phyloP scores from a whole-genome alignment of 1,140 invertebrate genomes.

The Drosophila burlai region DNA sequence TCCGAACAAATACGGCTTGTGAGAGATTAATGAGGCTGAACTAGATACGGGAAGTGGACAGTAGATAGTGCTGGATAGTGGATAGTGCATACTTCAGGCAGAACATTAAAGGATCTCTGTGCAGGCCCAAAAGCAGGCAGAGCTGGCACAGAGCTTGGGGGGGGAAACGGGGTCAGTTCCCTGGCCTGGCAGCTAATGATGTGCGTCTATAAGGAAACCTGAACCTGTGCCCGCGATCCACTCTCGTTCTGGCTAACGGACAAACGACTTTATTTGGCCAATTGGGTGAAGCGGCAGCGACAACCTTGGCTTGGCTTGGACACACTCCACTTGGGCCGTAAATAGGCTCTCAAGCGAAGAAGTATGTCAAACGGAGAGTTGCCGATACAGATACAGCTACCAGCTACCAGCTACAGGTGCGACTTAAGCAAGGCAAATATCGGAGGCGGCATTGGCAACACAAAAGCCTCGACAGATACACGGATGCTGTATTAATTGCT shows the following conservation, averaged over 20 bases:
- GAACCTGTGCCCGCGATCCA: slow-evolving; percentile 12
- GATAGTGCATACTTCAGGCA: not conserved
- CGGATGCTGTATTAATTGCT: slow-evolving; percentile 66
- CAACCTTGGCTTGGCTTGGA: slow-evolving; percentile 36
- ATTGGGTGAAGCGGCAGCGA: slow-evolving; percentile 74
- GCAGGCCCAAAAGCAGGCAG: slow-evolving; percentile 9
- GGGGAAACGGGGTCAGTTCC: slow-evolving; percentile 55
- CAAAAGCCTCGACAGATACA: slow-evolving; percentile 34
- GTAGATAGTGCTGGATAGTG: not conserved
- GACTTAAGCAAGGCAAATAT: not conserved
- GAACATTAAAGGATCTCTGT: slow-evolving; percentile 32
- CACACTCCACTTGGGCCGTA: slow-evolving; percentile 71
- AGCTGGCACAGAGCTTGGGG: not conserved
- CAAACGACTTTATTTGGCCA: slow-evolving; percentile 72
- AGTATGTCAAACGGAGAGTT: slow-evolving; percentile 58
- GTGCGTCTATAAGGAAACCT: slow-evolving; percentile 66
- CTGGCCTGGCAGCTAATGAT: slow-evolving; percentile 52
- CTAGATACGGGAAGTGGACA: slow-evolving; percentile 2
- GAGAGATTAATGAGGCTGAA: slow-evolving; percentile 6
- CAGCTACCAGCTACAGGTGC: slow-evolving; percentile 1
- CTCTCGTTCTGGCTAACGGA: slow-evolving; percentile 61
- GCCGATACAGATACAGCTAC: slow-evolving; percentile 10
- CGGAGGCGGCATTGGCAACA: slow-evolving; percentile 21
- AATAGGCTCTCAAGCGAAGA: slow-evolving; percentile 62
- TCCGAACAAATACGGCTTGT: not conserved